Evolutionary conservation across 2,797 vertebrate species (phyloP).

Genomic region (Anabacerthia variegaticeps): DNA sequence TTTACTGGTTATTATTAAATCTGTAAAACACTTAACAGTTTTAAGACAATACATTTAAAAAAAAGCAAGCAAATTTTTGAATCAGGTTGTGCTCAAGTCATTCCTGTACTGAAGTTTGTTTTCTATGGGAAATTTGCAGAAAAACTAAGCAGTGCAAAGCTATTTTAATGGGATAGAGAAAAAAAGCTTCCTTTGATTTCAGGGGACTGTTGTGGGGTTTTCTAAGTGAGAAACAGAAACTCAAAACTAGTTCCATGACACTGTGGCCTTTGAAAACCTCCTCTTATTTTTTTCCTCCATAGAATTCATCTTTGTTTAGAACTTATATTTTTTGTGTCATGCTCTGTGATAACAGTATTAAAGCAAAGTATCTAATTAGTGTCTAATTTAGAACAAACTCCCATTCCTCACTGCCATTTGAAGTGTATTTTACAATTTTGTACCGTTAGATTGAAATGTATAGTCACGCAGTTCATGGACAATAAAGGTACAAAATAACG

Average conservation of each 20-base stretch:
- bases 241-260: background rate
- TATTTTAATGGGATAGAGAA: background rate
- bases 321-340: background rate
- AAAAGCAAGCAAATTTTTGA: background rate
- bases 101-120: background rate
- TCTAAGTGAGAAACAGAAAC: background rate
- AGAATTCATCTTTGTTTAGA: background rate
- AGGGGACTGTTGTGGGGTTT: background rate
- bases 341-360: background rate
- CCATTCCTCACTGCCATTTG: background rate
- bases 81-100: background rate
- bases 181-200: background rate
- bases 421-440: background rate
- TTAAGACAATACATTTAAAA: background rate
- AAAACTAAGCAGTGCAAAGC: background rate
- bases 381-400: background rate
- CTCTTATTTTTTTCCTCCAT: background rate
- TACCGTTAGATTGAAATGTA: background rate
- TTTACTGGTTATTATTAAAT: background rate
- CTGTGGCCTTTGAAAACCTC: background rate
- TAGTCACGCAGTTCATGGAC: background rate
- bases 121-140: background rate
- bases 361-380: background rate
- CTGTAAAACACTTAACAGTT: background rate
- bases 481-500: background rate